Evolutionary conservation across 2,797 vertebrate genomes (phyloP), one percentile per base, ranked within the genome.

Genomic region (Hippopotamyrus pictus): DNA sequence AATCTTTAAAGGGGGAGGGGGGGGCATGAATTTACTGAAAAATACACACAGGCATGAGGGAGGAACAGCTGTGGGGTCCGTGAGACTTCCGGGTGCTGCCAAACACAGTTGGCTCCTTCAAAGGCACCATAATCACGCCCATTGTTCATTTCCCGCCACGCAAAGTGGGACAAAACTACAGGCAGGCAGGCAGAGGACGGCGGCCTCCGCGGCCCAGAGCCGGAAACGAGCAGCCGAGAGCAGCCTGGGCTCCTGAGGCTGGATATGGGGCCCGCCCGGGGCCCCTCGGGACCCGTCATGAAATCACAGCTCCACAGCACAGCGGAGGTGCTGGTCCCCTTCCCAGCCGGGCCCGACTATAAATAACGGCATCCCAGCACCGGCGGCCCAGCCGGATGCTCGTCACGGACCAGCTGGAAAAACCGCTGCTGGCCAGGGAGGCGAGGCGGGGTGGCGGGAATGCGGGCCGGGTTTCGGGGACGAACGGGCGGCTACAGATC

Each of bases 81-180:
- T 17, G 79, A 8, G 53, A 6, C 88, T 85, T 84, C 22, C 37
- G 7, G 17, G 11, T 6, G 57, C 19, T 2, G 11, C 25, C 22
- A 33, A 46, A 88, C 46, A 46, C 46, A 29, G 48, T 8, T 41
- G 48, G 65, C 48, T 9, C 50, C 41, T 73, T 69, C 50, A 69
- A 51, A 85, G 57, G 41, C 7, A 37, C n/a, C 14, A 29, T 46
- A 57, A 54, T 88, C 87, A 84, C 12, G 1, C 25, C 41, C 79
- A 85, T 62, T 62, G 53, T 44, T 48, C 9, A 76, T 41, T 50
- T 76, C 33, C n/a, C 48, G 3, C 48, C 17, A 88, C 69, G 37
- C 48, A 88, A 82, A 88, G 51, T 88, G 33, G 88, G 51, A 59
- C 76, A 59, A 83, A 89, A 65, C 51, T 48, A 54, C 53, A 14